These are phyloP conservation scores for Hydrolagus affinis DNA, from an alignment of 2,113 vertebrate species.

Conservation along the genomic window DNA sequence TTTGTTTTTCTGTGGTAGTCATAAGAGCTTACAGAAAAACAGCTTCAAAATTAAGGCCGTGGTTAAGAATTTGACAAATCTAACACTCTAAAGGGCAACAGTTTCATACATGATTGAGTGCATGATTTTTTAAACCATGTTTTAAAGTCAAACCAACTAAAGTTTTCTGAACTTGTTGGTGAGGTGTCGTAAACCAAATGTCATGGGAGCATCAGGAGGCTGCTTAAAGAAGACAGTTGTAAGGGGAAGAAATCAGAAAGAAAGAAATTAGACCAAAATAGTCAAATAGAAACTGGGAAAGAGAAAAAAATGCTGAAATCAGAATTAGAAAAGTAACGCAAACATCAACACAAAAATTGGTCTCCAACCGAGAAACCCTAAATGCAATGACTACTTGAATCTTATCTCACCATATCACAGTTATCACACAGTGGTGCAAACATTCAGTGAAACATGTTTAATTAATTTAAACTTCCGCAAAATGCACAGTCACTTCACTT, in stretches of 20 bases:
- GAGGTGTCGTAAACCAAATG: not conserved
- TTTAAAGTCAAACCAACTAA: no score
- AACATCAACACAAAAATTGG: not conserved
- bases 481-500: no score
- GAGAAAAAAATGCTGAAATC: not conserved
- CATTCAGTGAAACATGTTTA: not conserved
- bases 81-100: no score
- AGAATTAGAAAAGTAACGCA: not conserved
- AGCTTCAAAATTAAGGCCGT: no score
- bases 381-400: not conserved
- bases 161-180: not conserved
- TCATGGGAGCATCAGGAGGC: not conserved
- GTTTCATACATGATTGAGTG: no score
- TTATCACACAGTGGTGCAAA: not conserved
- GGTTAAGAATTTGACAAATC: no score
- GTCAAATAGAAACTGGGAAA: not conserved
- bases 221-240: not conserved
- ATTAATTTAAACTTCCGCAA: not conserved
- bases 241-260: not conserved
- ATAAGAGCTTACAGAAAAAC: no score
- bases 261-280: not conserved
- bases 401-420: no score
- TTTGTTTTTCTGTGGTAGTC: no score
- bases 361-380: not conserved
- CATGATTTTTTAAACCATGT: no score